Evolutionary conservation across 2,113 vertebrate species (phyloP), one percentile per base, ranked within the genome.

Genomic region (Dipodomys ordii): DNA sequence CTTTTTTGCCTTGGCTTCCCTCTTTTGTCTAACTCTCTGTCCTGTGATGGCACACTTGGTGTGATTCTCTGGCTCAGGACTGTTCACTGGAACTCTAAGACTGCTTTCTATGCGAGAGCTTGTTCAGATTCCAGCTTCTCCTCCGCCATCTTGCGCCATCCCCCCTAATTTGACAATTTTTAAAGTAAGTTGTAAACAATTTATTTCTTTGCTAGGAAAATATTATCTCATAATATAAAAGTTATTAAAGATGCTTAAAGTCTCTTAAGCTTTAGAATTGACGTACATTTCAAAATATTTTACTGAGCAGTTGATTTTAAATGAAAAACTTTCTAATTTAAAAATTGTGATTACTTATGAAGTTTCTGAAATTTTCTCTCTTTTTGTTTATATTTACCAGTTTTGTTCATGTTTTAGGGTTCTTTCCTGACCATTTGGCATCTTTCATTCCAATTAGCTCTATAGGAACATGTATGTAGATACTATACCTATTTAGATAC

Each of bases 131-230:
- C n/a, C n/a, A n/a, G n/a, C n/a, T n/a, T n/a, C n/a, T n/a, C n/a
- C n/a, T n/a, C n/a, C n/a, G n/a, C n/a, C n/a, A n/a, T n/a, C n/a
- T n/a, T n/a, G n/a, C n/a, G n/a, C n/a, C n/a, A n/a, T n/a, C n/a
- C n/a, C n/a, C n/a, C n/a, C n/a, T 76, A 25, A 64, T 80, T 92
- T 88, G 77, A 3, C 88, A 92, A 78, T 82, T 71, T 44, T 94
- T 67, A 30, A 89, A 69, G 13, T 16, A 57, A 4, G 7, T 87
- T 81, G 23, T 49, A 83, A 92, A 39, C 28, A 82, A 74, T 49
- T 39, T 7, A 28, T 88, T 86, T 12, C 6, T 25, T 88, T 89
- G 12, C 9, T 62, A 83, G 57, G 11, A 18, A 44, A 81, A 92
- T 20, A 60, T 72, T n/a, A n/a, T 28, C 10, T 71, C 7, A 7